These are phyloP conservation scores for Drosophila paranaensis DNA, from an alignment of 2,888 invertebrate genomes.

Conservation along the genomic window DNA sequence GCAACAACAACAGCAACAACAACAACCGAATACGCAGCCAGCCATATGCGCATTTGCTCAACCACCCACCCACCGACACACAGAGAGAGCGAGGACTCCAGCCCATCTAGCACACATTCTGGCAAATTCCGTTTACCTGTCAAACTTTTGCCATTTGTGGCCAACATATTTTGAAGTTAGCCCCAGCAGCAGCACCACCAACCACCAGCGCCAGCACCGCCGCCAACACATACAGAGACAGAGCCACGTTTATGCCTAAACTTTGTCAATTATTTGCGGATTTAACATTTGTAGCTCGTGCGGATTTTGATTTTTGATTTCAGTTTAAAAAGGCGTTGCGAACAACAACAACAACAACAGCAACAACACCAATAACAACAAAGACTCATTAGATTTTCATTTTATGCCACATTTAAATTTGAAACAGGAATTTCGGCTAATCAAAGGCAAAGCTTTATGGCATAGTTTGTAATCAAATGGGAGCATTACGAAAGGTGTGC, in stretches of 20 bases:
- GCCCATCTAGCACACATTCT: constrained; percentile 55
- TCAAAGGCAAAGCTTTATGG: constrained; percentile 15
- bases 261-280: constrained; percentile 81
- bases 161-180: constrained; percentile 79
- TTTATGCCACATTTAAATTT: constrained; percentile 24
- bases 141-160: constrained; percentile 81
- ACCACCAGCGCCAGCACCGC: constrained; percentile 22
- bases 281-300: constrained; percentile 80
- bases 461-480: constrained; percentile 17
- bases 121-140: constrained; percentile 78
- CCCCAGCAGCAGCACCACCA: constrained; percentile 47
- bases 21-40: constrained; percentile 18
- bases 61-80: constrained; percentile 10
- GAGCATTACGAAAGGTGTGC: not conserved
- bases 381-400: constrained; percentile 42
- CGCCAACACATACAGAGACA: constrained; percentile 48
- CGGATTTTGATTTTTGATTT: constrained; percentile 81
- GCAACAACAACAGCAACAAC: constrained; percentile 11
- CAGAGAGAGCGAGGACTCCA: not conserved
- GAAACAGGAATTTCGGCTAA: constrained; percentile 10
- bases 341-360: constrained; percentile 15
- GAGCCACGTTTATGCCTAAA: constrained; percentile 78
- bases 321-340: constrained; percentile 67
- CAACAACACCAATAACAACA: too few species aligned
- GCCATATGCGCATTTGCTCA: constrained; percentile 29